Base-by-base conservation (phyloP, 2,113 vertebrate species). In the Myrmecophaga tridactyla region DNA sequence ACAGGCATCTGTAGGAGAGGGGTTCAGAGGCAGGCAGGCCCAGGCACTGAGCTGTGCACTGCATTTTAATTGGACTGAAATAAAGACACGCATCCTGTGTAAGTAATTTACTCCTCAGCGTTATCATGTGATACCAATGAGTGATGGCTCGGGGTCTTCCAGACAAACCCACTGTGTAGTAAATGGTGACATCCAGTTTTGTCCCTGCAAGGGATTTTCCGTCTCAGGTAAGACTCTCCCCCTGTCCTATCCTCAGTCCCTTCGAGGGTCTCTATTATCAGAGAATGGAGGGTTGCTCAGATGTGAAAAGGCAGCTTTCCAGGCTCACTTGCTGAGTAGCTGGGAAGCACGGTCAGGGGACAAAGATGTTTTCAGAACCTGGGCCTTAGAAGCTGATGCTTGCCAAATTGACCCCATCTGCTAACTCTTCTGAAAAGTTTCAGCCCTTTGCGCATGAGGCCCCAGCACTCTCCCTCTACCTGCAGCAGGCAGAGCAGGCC, bases 11-110 rank as follows among this genome's bases (percentile, higher is more conserved):
- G 46, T 13, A 48, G 53, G n/a, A 84, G 51, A 90, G 87, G 87
- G 53, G 63, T 73, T 46, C 62, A 63, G 36, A 89, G 94, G 81
- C 31, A 7, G 88, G 85, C 36, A 31, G n/a, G 76, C 41, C 86
- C 93, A n/a, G 9, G 14, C 8, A 25, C 27, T 43, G 76, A 72
- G 25, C 0, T 43, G 23, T 65, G 39, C 34, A 10, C 43, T 77
- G 86, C 86, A 89, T 83, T 94, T 90, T 90, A 96, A 96, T 39
- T 76, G 70, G 86, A 20, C 39, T 92, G 82, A 87, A 93, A 96
- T 88, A 77, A 93, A 92, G 93, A 65, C 69, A 84, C 1, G 21
- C 62, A 94, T 73, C 67, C 90, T 20, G 21, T 69, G 67, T 60
- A 70, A 86, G 93, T 70, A 75, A 96, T 88, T 95, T 91, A 95